phyloP scores from a whole-genome alignment of 2,113 vertebrate genomes.

The Butastur rufipennis region DNA sequence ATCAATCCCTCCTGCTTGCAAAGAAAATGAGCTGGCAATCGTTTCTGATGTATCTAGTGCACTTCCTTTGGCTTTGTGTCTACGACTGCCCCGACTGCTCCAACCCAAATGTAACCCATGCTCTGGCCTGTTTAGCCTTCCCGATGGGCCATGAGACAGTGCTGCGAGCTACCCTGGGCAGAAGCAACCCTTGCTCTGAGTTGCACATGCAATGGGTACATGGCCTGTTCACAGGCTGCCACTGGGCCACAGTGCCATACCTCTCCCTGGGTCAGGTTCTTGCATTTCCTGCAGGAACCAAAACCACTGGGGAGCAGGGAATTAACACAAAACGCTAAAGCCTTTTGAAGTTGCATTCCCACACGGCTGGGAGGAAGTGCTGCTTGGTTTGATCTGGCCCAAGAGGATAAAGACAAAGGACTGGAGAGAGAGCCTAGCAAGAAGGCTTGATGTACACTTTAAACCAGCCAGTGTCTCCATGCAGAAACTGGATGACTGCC shows the following conservation, averaged over 20 bases:
- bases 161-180: not conserved
- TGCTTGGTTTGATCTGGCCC: not conserved
- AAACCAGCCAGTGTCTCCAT: not conserved
- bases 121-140: not conserved
- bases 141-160: not conserved
- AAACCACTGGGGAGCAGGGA: not conserved
- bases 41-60: not conserved
- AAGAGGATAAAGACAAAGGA: slow-evolving; percentile 10
- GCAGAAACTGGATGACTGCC: not conserved
- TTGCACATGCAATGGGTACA: not conserved
- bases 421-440: not conserved
- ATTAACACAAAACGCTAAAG: not conserved
- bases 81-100: not conserved
- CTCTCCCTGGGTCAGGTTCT: not conserved
- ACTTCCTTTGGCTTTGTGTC: not conserved
- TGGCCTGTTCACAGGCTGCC: not conserved
- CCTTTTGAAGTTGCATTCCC: slow-evolving; percentile 4
- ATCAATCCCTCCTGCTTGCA: not conserved
- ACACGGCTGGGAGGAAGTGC: not conserved
- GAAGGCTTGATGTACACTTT: not conserved
- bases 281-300: not conserved
- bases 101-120: not conserved
- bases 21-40: not conserved
- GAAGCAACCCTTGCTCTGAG: not conserved
- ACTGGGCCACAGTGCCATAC: not conserved